Evolutionary conservation across 2,113 vertebrate species (phyloP), one percentile per base, ranked within the genome.

Genomic region (Gavia stellata): DNA sequence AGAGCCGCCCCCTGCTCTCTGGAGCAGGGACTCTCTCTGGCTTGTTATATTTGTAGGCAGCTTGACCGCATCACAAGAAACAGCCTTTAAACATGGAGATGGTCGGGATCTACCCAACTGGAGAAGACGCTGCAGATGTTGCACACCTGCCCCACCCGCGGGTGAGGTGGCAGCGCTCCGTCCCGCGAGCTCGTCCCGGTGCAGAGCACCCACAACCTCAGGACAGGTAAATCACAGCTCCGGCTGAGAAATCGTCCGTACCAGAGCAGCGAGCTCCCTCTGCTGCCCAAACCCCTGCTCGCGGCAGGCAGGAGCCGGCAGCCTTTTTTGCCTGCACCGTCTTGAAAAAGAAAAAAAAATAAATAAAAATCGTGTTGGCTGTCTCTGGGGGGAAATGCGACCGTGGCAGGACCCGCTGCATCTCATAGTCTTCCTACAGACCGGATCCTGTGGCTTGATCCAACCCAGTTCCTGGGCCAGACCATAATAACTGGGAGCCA

Each of bases 181-280:
- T 8, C 47, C 14, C 0, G 0, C 68, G 8, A 9, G 6, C 19
- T n/a, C 19, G 5, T 10, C 45, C 31, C 6, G 4, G 3, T 3
- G 36, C 52, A 16, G 71, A n/a, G 53, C 24, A 65, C 7, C 36
- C 40, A 4, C 73, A 50, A 3, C 5, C 42, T 19, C 75, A 6
- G 49, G 4, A 17, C 58, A 2, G 5, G 38, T 8, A 65, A 59
- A 58, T 5, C n/a, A 0, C 65, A 7, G 47, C 56, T 16, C 16
- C 29, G 0, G 34, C 14, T 1, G 34, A 34, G 79, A 45, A 44
- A 16, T 1, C 6, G 44, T 10, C 73, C 45, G 84, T 93, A 21
- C 1, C 74, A 95, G 81, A 42, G 94, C 25, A 79, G 55, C 20
- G 84, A 92, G 96, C 96, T 81, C 96, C 97, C 92, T 97, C 97